Percentiles rank a stretch among this genome's conserved stretches.
These are phyloP conservation scores for Thalassoma bifasciatum DNA, from an alignment of 2,113 vertebrate genomes.

Conservation along the genomic window DNA sequence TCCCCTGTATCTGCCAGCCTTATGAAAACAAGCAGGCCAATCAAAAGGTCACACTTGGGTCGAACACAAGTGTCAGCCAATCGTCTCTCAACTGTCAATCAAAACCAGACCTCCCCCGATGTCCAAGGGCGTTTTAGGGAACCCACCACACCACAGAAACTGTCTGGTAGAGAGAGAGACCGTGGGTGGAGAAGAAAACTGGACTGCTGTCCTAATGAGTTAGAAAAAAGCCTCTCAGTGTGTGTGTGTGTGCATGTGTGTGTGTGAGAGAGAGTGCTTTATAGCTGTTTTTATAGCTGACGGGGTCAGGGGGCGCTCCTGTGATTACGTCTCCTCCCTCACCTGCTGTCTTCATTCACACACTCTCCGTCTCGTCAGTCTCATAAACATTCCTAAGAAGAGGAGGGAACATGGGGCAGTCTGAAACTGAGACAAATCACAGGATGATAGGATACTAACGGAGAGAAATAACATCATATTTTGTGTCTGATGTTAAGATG, in stretches of 20 bases:
- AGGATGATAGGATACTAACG: not conserved
- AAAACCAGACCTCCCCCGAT: conserved; percentile 5
- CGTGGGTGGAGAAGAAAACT: conserved; percentile 17
- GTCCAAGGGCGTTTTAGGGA: conserved; percentile 6
- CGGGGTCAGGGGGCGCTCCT: conserved; percentile 61
- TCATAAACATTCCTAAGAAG: conserved; percentile 11
- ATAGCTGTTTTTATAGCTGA: conserved; percentile 68
- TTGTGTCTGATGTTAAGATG: not conserved
- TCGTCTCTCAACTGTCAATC: conserved; percentile 76
- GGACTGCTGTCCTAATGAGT: conserved; percentile 23
- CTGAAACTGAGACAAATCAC: not conserved
- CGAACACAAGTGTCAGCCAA: conserved; percentile 53
- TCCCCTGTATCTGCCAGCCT: conserved; percentile 58
- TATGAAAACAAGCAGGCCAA: conserved; percentile 80
- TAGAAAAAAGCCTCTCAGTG: conserved; percentile 46
- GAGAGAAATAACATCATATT: not conserved
- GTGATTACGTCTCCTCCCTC: conserved; percentile 50
- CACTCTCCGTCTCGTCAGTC: conserved; percentile 19
- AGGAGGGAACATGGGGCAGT: not conserved
- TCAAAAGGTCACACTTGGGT: conserved; percentile 71
- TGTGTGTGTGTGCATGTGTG: conserved; percentile 41
- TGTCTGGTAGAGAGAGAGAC: not conserved
- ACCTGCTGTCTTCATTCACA: conserved; percentile 69
- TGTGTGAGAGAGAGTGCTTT: conserved; percentile 43
- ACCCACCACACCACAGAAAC: conserved; percentile 49